These are phyloP conservation scores for Limanda limanda DNA, from an alignment of 2,113 vertebrate species.

Conservation along the genomic window DNA sequence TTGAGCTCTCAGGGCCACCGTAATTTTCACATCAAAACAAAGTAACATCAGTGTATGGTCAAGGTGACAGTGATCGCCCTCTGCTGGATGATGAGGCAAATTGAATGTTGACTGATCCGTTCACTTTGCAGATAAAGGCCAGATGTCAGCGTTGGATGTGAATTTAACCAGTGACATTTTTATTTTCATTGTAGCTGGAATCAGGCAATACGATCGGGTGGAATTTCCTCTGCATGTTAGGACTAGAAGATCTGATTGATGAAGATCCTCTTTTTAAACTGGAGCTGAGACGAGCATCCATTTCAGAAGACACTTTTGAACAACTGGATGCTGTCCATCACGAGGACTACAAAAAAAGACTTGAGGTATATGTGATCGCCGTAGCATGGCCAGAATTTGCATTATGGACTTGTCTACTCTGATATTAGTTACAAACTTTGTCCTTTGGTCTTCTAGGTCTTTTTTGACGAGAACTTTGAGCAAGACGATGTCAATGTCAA, in stretches of 20 bases:
- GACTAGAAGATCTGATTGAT: neutral
- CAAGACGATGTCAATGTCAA: neutral
- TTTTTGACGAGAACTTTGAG: constrained; percentile 46
- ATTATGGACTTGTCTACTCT: neutral
- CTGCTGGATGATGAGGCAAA: too few species aligned
- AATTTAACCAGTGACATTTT: neutral
- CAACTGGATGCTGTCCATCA: constrained; percentile 9
- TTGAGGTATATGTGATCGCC: constrained; percentile 39
- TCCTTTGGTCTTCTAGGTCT: constrained; percentile 59
- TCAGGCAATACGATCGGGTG: neutral
- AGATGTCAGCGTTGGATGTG: too few species aligned
- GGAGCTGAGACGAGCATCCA: constrained; percentile 20
- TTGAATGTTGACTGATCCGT: too few species aligned
- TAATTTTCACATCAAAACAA: too few species aligned
- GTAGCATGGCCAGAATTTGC: neutral
- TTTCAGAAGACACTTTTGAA: constrained; percentile 58
- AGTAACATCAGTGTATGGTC: too few species aligned
- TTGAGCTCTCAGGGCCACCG: too few species aligned
- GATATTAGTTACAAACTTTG: neutral
- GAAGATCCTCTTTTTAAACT: neutral
- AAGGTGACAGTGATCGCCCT: too few species aligned
- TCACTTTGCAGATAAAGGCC: too few species aligned
- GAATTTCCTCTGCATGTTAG: too few species aligned
- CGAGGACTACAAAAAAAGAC: constrained; percentile 34
- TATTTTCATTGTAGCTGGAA: neutral